Conservation (phyloP, 2,797 vertebrate genomes). For the Numenius phaeopus region DNA sequence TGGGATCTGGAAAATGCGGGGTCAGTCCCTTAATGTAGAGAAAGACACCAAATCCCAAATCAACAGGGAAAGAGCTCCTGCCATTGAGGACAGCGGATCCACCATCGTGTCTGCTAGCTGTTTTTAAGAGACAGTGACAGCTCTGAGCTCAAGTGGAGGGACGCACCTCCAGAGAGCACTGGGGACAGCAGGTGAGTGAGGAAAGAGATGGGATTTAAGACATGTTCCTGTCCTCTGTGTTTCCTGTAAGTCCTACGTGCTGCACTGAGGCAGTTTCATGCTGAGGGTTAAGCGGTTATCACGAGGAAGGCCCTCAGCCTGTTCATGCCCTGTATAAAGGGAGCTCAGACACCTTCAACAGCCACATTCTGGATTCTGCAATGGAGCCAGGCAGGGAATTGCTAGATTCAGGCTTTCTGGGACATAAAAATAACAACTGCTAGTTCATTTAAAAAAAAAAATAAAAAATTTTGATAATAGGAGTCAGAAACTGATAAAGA, state of each 20-base stretch:
- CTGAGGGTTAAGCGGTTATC: background rate
- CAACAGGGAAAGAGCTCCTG: background rate
- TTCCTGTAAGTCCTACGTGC: background rate
- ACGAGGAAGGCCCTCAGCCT: background rate
- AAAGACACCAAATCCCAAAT: background rate
- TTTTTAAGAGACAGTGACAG: background rate
- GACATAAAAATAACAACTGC: background rate
- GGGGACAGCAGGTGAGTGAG: background rate
- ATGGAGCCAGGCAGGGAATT: background rate
- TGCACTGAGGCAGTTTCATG: background rate
- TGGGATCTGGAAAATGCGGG: background rate
- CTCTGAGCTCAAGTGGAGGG: background rate
- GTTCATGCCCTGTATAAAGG: rapidly evolving
- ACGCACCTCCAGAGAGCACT: rapidly evolving
- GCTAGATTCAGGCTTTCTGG: background rate
- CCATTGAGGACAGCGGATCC: background rate
- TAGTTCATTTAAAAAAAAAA: background rate
- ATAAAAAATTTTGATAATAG: background rate
- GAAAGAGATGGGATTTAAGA: background rate
- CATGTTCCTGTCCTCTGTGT: background rate
- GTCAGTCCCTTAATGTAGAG: background rate
- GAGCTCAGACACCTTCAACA: background rate
- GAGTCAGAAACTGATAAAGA: background rate
- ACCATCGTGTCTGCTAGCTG: background rate
- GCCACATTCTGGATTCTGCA: background rate